Evolutionary conservation across 2,113 vertebrate genomes (phyloP).

Genomic region (Callorhinus ursinus): DNA sequence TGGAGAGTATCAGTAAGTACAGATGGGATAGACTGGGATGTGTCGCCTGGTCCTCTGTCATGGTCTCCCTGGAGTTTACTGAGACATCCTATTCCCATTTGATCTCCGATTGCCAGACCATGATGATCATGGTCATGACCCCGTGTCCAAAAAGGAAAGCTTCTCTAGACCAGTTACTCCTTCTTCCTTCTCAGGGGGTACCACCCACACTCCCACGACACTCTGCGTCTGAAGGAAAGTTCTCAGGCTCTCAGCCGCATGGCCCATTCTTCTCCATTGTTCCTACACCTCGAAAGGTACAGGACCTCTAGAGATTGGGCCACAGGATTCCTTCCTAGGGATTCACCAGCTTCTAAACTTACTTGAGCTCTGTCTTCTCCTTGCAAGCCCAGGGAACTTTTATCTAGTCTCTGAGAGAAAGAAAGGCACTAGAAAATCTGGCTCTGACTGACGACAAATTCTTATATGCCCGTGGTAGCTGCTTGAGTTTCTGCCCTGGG

Average conservation of each 20-base stretch:
- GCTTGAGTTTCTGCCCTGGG: slow-evolving; percentile 40
- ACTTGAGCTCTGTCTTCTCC: neutral
- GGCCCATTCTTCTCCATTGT: neutral
- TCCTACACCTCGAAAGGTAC: fast-evolving
- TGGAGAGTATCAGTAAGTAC: neutral
- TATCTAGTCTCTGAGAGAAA: neutral
- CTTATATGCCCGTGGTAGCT: slow-evolving; percentile 13
- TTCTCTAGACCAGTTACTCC: neutral
- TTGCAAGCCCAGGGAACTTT: neutral
- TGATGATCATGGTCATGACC: neutral
- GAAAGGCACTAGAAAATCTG: neutral
- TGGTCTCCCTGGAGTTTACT: neutral
- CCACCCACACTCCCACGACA: neutral
- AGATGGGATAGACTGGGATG: fast-evolving
- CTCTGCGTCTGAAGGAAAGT: too few species aligned
- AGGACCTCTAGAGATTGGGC: neutral
- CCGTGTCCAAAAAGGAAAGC: neutral
- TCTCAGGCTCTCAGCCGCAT: neutral
- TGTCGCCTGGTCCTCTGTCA: neutral
- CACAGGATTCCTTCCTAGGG: neutral
- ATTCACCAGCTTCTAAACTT: neutral
- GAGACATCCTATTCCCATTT: neutral
- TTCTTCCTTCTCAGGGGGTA: neutral
- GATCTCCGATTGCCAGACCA: neutral
- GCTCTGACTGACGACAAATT: neutral